Evolutionary conservation across 2,797 vertebrate species (phyloP), one percentile per base, ranked within the genome.

Genomic region (Mus caroli): DNA sequence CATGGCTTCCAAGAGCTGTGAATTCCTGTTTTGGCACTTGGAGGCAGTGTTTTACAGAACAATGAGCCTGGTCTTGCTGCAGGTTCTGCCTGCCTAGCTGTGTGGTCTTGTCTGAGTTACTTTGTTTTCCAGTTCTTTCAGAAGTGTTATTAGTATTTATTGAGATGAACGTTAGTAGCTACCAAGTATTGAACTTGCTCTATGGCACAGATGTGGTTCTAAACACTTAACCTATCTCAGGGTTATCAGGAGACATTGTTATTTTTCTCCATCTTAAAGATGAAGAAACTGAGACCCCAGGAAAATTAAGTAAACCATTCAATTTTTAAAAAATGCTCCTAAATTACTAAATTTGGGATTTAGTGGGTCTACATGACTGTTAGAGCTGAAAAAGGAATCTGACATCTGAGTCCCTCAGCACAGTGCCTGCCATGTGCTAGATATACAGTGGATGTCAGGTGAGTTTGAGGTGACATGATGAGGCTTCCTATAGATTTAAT

Each of bases 21-120:
- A 77, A 22, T 93, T 88, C 22, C 85, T 69, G 22, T 50, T 89
- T 83, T 3, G 83, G n/a, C 96, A 84, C 92, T 80, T 22, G 92
- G 96, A 67, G 93, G 97, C 94, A 94, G 93, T 95, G 69, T 91
- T 84, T 91, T 76, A 17, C 73, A 37, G 73, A 60, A n/a, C 22
- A 80, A 40, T 2, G 34, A 92, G 37, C 43, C 83, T 64, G 76
- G 7, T 22, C 77, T 90, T 78, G 19, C 34, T 43, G n/a, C 62
- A 24, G 77, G 40, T 78, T 96, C 26, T 90, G n/a, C 31, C 93
- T 94, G 82, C 62, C 91, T 82, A 64, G 6, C 78, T 62, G 1
- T 52, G 43, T 0, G 5, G 2, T 76, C 77, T 88, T 88, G 50
- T 15, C 69, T 24, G 4, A 91, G 11, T 89, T 40, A 26, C 56